phyloP scores from a whole-genome alignment of 2,888 invertebrate genomes.

The Drosophila dives region DNA sequence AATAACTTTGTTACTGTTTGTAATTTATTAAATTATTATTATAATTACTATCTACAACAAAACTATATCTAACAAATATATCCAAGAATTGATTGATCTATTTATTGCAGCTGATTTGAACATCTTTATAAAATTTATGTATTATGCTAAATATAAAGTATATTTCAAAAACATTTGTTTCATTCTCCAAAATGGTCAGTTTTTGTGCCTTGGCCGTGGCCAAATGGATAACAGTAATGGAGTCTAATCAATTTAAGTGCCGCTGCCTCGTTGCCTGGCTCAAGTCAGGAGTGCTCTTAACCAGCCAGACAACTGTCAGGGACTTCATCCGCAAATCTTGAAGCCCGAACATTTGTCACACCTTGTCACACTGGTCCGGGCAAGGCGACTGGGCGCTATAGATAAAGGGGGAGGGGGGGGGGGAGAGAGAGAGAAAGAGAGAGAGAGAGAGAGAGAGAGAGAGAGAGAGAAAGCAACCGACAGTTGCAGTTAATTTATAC shows the following conservation, averaged over 20 bases:
- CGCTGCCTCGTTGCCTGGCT: conserved; percentile 9
- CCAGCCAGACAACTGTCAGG: conserved; percentile 48
- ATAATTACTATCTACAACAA: too few relatives aligned
- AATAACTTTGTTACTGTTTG: too few relatives aligned
- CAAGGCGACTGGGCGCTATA: background rate
- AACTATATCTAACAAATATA: too few relatives aligned
- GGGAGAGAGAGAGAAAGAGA: too few relatives aligned
- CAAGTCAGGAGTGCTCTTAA: conserved; percentile 13
- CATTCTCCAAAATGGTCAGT: background rate
- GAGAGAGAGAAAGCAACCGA: background rate
- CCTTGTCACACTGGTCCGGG: conserved; percentile 29
- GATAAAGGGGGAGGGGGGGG: background rate
- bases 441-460: background rate
- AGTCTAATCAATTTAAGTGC: conserved; percentile 52
- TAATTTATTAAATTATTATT: too few relatives aligned
- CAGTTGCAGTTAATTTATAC: conserved; percentile 65
- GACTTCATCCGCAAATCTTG: conserved; percentile 44
- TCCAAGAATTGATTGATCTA: too few relatives aligned
- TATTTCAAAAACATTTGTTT: background rate
- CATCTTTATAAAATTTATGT: background rate
- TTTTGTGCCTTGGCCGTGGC: background rate
- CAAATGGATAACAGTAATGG: conserved; percentile 19
- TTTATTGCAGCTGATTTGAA: too few relatives aligned
- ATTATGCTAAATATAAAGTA: background rate
- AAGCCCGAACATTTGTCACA: conserved; percentile 38